phyloP scores from a whole-genome alignment of 2,113 vertebrate genomes.

The Misgurnus mizolepis region DNA sequence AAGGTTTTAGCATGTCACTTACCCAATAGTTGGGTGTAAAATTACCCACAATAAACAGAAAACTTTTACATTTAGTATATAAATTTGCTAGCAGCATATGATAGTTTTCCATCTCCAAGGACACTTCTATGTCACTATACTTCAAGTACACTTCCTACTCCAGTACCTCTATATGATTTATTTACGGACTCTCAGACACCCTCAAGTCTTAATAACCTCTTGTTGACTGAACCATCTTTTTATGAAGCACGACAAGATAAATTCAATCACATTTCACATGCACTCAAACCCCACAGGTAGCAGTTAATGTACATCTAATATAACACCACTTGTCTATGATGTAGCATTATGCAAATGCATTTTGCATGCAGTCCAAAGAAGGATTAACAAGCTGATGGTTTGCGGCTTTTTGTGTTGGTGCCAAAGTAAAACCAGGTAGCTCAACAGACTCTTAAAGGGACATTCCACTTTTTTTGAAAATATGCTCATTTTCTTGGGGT shows the following conservation, averaged over 20 bases:
- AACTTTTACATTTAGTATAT: background rate
- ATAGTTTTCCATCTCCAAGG: background rate
- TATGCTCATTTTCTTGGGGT: no score
- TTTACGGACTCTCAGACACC: constrained; percentile 6
- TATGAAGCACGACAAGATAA: constrained; percentile 12
- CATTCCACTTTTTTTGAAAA: no score
- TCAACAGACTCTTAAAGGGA: constrained; percentile 20
- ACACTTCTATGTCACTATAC: background rate
- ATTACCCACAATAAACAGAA: background rate
- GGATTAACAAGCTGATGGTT: background rate
- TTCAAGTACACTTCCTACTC: background rate
- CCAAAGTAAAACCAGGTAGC: background rate
- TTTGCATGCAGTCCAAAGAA: background rate
- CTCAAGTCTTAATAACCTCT: constrained; percentile 7
- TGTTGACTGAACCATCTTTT: constrained; percentile 6
- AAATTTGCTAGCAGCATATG: background rate
- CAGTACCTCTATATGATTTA: constrained; percentile 2
- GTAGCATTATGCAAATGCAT: constrained; percentile 14
- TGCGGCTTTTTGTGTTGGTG: background rate
- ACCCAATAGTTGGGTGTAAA: background rate
- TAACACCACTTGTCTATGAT: background rate
- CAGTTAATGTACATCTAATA: background rate
- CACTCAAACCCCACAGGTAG: background rate
- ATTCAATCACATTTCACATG: constrained; percentile 4
- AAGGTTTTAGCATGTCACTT: background rate